phyloP scores from a whole-genome alignment of 53 echinoderm and acorn worm species.

The Paelopatides confundens region DNA sequence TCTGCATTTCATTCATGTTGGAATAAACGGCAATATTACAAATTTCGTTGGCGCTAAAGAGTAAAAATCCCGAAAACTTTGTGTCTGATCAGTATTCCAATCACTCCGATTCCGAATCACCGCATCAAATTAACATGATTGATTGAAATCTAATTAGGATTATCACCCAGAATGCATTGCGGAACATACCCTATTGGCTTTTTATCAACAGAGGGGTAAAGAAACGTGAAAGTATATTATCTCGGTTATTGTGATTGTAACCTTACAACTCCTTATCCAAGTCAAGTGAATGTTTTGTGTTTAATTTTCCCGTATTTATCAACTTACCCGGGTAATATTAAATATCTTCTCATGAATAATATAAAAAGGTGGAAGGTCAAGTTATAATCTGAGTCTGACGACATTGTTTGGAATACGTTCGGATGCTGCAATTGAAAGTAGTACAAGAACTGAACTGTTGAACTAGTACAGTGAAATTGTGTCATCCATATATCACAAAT shows the following conservation, averaged over 20 bases:
- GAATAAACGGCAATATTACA: neutral
- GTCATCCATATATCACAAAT: no score
- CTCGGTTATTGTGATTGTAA: neutral
- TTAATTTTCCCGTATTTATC: neutral
- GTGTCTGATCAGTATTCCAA: slow-evolving; percentile 9
- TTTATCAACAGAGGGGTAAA: neutral
- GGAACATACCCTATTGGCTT: neutral
- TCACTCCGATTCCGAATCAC: slow-evolving; percentile 66
- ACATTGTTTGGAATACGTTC: no score
- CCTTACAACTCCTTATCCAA: neutral
- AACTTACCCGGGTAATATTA: neutral
- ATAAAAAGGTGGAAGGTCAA: neutral
- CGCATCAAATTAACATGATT: slow-evolving; percentile 79
- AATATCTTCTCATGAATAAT: neutral
- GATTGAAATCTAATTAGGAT: slow-evolving; percentile 81
- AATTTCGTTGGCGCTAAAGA: neutral
- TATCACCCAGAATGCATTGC: slow-evolving; percentile 49
- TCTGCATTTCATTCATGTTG: slow-evolving; percentile 31
- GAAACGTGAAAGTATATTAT: neutral
- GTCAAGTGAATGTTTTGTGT: neutral
- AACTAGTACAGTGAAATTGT: no score
- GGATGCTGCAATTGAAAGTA: no score
- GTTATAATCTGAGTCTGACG: neutral
- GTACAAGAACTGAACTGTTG: no score
- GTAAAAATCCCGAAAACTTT: neutral